Percentiles rank a stretch among this genome's conserved stretches.
Conservation (phyloP, 2,888 invertebrate species). For the Belgica antarctica region DNA sequence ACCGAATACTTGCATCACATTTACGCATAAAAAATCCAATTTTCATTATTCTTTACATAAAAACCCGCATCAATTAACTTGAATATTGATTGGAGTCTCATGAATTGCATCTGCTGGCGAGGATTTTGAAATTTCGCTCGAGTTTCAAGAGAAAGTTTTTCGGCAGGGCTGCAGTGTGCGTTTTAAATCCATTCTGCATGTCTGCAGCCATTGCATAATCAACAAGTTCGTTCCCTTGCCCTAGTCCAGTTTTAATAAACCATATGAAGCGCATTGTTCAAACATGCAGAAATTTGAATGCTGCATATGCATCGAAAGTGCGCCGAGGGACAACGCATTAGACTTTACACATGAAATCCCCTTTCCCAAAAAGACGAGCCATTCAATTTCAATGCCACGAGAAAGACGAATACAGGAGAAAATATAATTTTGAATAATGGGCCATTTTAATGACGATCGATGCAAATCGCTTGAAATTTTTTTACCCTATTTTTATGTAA, state of each 20-base stretch:
- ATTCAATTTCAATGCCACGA: constrained; percentile 19
- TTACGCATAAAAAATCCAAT: constrained; percentile 23
- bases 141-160: neutral
- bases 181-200: no score
- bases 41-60: neutral
- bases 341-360: constrained; percentile 1
- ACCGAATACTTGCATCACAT: constrained; percentile 6
- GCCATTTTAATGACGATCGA: constrained; percentile 18
- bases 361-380: neutral
- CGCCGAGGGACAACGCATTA: constrained; percentile 25
- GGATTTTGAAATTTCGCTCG: neutral
- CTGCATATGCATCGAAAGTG: constrained; percentile 22
- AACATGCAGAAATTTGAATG: neutral
- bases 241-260: constrained; percentile 43
- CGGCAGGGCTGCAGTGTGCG: neutral
- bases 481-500: constrained; percentile 43
- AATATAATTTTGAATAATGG: neutral
- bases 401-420: neutral
- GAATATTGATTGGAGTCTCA: neutral
- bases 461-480: constrained; percentile 23
- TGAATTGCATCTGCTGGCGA: constrained; percentile 1
- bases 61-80: neutral
- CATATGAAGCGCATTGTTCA: constrained; percentile 14
- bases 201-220: neutral
- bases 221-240: constrained; percentile 30